Evolutionary conservation across 2,888 invertebrate species (phyloP).

Genomic region (Thalpophila matura): DNA sequence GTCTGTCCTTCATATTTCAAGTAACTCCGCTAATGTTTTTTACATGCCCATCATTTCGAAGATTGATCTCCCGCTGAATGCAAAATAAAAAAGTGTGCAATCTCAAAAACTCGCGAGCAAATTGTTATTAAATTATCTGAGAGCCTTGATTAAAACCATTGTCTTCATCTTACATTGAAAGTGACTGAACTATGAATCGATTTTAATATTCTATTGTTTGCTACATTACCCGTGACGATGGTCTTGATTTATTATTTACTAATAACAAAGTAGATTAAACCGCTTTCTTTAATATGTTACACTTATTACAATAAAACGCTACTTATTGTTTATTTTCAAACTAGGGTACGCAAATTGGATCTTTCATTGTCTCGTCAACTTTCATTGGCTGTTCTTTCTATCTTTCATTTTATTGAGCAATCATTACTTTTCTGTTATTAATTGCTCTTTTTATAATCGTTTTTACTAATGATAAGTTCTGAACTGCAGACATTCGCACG

Average conservation of each 20-base stretch:
- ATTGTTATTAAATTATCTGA: slow-evolving; percentile 37
- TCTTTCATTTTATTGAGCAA: slow-evolving; percentile 8
- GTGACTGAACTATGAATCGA: slow-evolving; percentile 50
- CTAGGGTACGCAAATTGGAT: slow-evolving; percentile 31
- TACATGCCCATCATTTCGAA: slow-evolving; percentile 10
- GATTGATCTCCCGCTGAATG: slow-evolving; percentile 18
- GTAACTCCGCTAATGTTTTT: slow-evolving; percentile 6
- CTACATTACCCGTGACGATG: slow-evolving; percentile 42
- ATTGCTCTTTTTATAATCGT: slow-evolving; percentile 24
- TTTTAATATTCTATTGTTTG: slow-evolving; percentile 59
- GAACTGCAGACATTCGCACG: slow-evolving; percentile 70
- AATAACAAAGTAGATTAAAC: slow-evolving; percentile 53
- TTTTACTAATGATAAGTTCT: slow-evolving; percentile 36
- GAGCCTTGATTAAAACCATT: slow-evolving; percentile 58
- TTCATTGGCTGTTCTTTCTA: slow-evolving; percentile 20
- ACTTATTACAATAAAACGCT: slow-evolving; percentile 32
- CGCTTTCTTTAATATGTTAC: slow-evolving; percentile 53
- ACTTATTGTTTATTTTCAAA: slow-evolving; percentile 35
- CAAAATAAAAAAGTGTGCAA: slow-evolving; percentile 29
- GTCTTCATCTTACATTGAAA: slow-evolving; percentile 55
- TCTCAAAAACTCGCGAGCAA: slow-evolving; percentile 30
- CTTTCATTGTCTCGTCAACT: slow-evolving; percentile 37
- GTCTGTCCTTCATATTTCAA: slow-evolving; percentile 8
- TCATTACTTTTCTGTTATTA: slow-evolving; percentile 27
- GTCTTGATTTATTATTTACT: slow-evolving; percentile 58